These are phyloP conservation scores for Drosophila albomicans DNA, from an alignment of 1,140 invertebrate species.

Conservation along the genomic window DNA sequence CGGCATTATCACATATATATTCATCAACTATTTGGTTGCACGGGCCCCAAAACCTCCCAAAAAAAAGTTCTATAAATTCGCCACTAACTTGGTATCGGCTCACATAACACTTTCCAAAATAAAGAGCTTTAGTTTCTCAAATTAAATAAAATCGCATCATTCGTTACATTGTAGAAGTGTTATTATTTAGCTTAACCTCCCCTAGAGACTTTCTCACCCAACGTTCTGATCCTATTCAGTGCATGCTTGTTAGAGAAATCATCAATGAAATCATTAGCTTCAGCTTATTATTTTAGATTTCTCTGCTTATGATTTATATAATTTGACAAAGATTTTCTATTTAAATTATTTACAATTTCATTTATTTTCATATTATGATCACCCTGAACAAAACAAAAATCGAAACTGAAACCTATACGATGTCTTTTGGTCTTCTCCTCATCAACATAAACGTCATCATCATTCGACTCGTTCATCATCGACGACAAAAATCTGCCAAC, in stretches of 20 bases:
- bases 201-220: slow-evolving; percentile 28
- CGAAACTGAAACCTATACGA: slow-evolving; percentile 55
- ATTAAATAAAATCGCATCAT: background rate
- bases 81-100: slow-evolving; percentile 24
- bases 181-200: slow-evolving; percentile 50
- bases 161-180: slow-evolving; percentile 6
- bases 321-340: slow-evolving; percentile 30
- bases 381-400: slow-evolving; percentile 28
- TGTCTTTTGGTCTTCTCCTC: slow-evolving; percentile 42
- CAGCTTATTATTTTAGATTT: too few relatives aligned
- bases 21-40: slow-evolving; percentile 40
- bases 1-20: slow-evolving; percentile 10
- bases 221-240: slow-evolving; percentile 38
- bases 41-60: slow-evolving; percentile 18
- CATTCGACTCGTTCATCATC: slow-evolving; percentile 22
- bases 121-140: slow-evolving; percentile 2
- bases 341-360: slow-evolving; percentile 31
- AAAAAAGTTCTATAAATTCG: slow-evolving; percentile 24
- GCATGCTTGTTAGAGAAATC: slow-evolving; percentile 58
- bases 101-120: slow-evolving; percentile 7
- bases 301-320: slow-evolving; percentile 28
- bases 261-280: slow-evolving; percentile 1
- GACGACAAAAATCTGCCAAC: slow-evolving; percentile 42
- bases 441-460: slow-evolving; percentile 17
- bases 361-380: slow-evolving; percentile 40